Evolutionary conservation across 2,797 vertebrate genomes (phyloP).

Genomic region (Momotus momota): DNA sequence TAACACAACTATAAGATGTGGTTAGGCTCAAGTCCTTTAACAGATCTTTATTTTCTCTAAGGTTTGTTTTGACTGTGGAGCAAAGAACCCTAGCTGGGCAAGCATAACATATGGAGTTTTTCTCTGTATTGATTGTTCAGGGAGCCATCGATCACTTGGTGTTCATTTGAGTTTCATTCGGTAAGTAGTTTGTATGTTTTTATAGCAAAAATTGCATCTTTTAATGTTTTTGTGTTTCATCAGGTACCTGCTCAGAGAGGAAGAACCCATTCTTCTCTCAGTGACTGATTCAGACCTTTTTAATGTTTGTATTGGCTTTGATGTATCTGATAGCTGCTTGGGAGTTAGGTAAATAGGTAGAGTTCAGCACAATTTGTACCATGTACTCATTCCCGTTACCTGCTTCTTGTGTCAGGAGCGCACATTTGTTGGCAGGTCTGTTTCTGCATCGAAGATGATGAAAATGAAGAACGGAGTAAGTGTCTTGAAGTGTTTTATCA

Average conservation of each 20-base stretch:
- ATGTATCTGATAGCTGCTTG: background rate
- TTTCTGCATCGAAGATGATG: background rate
- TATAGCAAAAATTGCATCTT: background rate
- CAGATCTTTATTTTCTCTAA: slow-evolving; percentile 51
- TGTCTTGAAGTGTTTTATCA: background rate
- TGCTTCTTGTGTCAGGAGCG: background rate
- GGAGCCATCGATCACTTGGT: slow-evolving; percentile 92
- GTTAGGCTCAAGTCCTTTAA: background rate
- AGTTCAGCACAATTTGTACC: background rate
- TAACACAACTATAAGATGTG: rapidly evolving
- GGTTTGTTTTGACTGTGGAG: slow-evolving; percentile 93
- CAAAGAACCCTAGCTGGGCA: slow-evolving; percentile 97
- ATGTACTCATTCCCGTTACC: background rate
- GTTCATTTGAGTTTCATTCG: slow-evolving; percentile 96
- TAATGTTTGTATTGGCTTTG: background rate
- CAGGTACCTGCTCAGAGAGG: background rate
- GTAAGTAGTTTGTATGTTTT: slow-evolving; percentile 64
- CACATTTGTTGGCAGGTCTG: background rate
- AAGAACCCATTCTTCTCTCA: background rate
- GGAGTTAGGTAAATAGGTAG: background rate
- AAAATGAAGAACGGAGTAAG: background rate
- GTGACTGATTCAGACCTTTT: background rate
- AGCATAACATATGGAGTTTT: slow-evolving; percentile 97
- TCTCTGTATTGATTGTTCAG: slow-evolving; percentile 96
- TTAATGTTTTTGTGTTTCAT: background rate